Evolutionary conservation across 2,797 vertebrate genomes (phyloP), one percentile per base, ranked within the genome.

Genomic region (Coregonus sp.): DNA sequence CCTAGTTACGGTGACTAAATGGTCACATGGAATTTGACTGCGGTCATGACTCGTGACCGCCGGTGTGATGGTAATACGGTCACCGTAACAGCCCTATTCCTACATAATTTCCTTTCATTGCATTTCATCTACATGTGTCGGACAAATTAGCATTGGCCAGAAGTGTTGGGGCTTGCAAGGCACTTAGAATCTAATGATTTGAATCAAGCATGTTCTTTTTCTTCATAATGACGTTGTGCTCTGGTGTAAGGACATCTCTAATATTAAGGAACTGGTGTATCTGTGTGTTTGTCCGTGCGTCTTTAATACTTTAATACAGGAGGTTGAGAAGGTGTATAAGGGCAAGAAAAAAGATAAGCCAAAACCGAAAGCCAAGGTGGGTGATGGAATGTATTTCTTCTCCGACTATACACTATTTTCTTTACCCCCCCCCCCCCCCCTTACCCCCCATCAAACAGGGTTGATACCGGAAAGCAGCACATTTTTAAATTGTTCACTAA

Each of bases 281-380:
- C 35, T 83, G 31, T 71, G 67, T 82, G 69, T 85, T 11, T 87
- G 80, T 80, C 35, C 82, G 20, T 71, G 67, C 81, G 66, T 85
- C 16, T 87, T 79, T 90, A 71, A 79, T 75, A 90, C 76, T 86
- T 84, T 87, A 52, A 85, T 85, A 77, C 84, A 94, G 92, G 92
- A 89, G 50, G 77, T 86, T 83, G 86, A 89, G 76, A 89, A 79
- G 73, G 78, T 85, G 70, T 56, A 81, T 80, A 88, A 86, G 72
- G 85, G 77, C 83, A 93, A 92, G 85, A 92, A 90, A 87, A 92
- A 90, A 84, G 88, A 88, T 66, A 87, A 88, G 69, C 14, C 86
- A 75, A 92, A 92, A 76, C n/a, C 83, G 82, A 90, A 86, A 73
- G 68, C 72, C 5, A 91, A 92, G 91, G 91, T 93, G 83, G 82